Base-by-base conservation (phyloP, 2,797 vertebrate genomes). In the Zenarchopterus dispar region DNA sequence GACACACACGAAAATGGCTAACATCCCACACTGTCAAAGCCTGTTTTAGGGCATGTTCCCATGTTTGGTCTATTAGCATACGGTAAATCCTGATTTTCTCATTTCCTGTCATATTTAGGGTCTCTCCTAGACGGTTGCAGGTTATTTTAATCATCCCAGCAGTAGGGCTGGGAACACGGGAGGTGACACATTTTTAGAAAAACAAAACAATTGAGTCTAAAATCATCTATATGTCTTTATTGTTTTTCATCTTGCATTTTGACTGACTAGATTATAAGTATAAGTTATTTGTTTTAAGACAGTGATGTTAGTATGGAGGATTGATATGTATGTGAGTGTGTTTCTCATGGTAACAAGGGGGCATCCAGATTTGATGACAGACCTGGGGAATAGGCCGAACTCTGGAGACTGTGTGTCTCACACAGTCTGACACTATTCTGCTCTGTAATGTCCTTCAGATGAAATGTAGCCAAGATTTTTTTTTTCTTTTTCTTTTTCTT, bases 321-420 rank as follows among this genome's bases (percentile, higher is more conserved):
- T 58, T 21, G 64, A 18, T 31, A 22, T n/a, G 42, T 22, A 4
- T n/a, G 44, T 62, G 54, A 58, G 23, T 48, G 55, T 67, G 67
- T 58, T 44, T 80, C 65, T 84, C 80, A 10, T 59, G 76, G 77
- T 82, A 80, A 56, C 47, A 76, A 68, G 42, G 52, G 73, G 66
- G 60, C 80, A 76, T 80, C 60, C 64, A 80, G 62, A 83, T 84
- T 80, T 72, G 53, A 76, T 88, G 85, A 83, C 88, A 86, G 87
- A 84, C 83, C 71, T 59, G 71, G 69, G 70, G 81, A 86, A 74
- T 69, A 67, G 85, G 81, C 80, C 28, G 61, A 18, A 72, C 89
- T 90, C 87, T 60, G 73, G 89, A 87, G 89, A 90, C 77, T 58
- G 57, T 70, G 86, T 70, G 86, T 92, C 86, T 91, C 86, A 75